Percentiles rank a stretch among this genome's conserved stretches.
phyloP scores from a whole-genome alignment of 2,113 vertebrate species.

The Notothenia coriiceps region DNA sequence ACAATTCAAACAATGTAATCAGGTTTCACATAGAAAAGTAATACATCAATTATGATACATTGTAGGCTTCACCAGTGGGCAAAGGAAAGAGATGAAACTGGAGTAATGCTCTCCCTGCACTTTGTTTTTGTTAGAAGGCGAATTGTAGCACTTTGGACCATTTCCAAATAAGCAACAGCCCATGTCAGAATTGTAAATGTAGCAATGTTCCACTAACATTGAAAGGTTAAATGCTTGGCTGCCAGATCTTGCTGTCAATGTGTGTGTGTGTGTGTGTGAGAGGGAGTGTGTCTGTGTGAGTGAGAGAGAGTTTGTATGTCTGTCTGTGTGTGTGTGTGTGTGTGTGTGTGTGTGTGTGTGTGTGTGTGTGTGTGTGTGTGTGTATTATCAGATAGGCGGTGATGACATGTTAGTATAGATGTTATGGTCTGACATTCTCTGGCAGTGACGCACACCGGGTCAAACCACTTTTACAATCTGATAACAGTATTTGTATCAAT shows the following conservation, averaged over 20 bases:
- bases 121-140: neutral
- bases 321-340: neutral
- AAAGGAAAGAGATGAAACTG: neutral
- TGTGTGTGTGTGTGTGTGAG: neutral
- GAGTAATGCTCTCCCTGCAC: neutral
- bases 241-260: neutral
- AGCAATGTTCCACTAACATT: neutral
- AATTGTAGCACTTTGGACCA: neutral
- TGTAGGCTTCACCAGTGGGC: neutral
- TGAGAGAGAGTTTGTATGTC: neutral
- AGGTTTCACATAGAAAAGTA: neutral
- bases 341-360: too few species aligned
- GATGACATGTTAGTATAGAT: slow-evolving; percentile 3
- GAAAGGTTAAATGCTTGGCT: neutral
- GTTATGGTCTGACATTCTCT: slow-evolving; percentile 56
- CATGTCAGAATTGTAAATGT: neutral
- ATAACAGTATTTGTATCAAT: slow-evolving; percentile 53
- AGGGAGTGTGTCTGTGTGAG: neutral
- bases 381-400: neutral
- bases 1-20: neutral
- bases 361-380: neutral
- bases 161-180: neutral
- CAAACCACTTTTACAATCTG: slow-evolving; percentile 42
- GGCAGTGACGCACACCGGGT: slow-evolving; percentile 47
- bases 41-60: neutral